Evolutionary conservation across 1,140 invertebrate species (phyloP), one percentile per base, ranked within the genome.

Genomic region (Lepidostoma basale): DNA sequence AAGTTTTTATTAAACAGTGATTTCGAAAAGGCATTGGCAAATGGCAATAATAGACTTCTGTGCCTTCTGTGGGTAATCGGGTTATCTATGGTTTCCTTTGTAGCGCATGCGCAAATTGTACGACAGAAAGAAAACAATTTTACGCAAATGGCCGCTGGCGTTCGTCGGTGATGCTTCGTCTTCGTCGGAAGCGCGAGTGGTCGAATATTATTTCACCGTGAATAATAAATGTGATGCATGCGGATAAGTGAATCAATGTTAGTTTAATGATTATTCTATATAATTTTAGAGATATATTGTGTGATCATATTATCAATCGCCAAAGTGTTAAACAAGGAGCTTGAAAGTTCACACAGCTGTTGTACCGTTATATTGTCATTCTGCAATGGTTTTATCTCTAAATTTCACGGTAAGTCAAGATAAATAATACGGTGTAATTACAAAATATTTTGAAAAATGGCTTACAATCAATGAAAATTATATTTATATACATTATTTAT

Each of bases 301-400:
- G 62, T 52, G 30, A 33, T 33, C 12, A 33, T 60, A 20, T 36
- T 20, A 56, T 20, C 20, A 14, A 36, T 28, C 26, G 33, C 25
- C 26, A 28, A 14, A 36, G 52, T 56, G 40, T 20, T 39, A 20
- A 52, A 18, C 18, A 14, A 64, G 28, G 39, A 64, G 26, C 44
- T 64, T 56, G 49, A 42, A 66, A 66, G 47, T 56, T 49, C 63
- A 36, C 54, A 67, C 64, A 67, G 64, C 64, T 67, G 64, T 67
- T 67, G 54, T 67, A 67, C 64, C 52, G 64, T 67, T 67, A 67
- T 58, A 59, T 67, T 67, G 54, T 47, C 54, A 67, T 45, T 52
- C 44, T 33, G 30, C 44, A 47, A 42, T 36, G 26, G 16, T 9
- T 56, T 56, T 56, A 56, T 56, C 52, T 4, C 28, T 56, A 16